Evolutionary conservation across 2,113 vertebrate species (phyloP), one percentile per base, ranked within the genome.

Genomic region (Abramis brama): DNA sequence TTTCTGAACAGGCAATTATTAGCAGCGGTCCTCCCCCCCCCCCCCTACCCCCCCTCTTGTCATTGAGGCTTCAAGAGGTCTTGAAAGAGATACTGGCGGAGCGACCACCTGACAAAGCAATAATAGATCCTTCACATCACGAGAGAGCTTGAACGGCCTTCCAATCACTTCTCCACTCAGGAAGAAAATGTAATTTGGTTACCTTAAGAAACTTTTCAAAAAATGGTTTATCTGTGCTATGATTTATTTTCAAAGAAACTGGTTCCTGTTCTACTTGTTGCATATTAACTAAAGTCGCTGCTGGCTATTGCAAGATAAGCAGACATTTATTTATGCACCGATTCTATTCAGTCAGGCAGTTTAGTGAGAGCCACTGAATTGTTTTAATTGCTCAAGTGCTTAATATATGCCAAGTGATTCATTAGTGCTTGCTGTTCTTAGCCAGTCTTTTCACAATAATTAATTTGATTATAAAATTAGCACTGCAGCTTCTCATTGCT

Each of bases 381-480:
- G 91, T 79, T 90, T 89, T 90, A 92, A 91, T 91, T 90, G 86
- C 88, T 81, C 62, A 84, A 79, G 64, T 75, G 59, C 81, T 89
- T 60, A 92, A 75, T 81, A 73, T 36, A 82, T 87, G 84, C 86
- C 88, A 91, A 86, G 90, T 64, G 78, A 89, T 90, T 87, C 79
- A 81, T 84, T 86, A 83, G 64, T 64, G 55, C 21, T 5, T 33
- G 23, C 45, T 68, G 55, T 75, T 66, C 81, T 45, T 57, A 84
- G 75, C 55, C 74, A 45, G 25, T 27, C 50, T 64, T 76, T 47
- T 43, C 33, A 81, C 79, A 88, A 86, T 89, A 78, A 62, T 55
- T 86, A 70, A 86, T 85, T 78, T 88, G 73, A 73, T 92, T 92
- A 93, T 92, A 92, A 90, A 92, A 91, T 93, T 85, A 91, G 89